Percentiles rank a stretch among this genome's conserved stretches.
These are phyloP conservation scores for Dicrostonyx torquatus DNA, from an alignment of 2,797 vertebrate genomes.

Conservation along the genomic window DNA sequence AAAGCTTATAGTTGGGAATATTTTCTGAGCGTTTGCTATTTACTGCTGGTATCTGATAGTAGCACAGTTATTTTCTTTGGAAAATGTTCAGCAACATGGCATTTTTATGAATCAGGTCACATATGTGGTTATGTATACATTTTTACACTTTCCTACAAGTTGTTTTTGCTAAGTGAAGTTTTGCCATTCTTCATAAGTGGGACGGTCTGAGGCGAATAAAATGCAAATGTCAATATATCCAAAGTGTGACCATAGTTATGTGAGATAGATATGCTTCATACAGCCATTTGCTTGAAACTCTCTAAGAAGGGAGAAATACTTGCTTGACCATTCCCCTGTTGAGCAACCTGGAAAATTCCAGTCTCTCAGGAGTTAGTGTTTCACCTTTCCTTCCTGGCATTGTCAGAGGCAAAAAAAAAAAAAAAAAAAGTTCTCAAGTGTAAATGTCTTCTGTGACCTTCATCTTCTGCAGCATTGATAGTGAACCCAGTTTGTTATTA, in stretches of 20 bases:
- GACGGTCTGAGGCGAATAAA: neutral
- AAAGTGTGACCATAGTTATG: neutral
- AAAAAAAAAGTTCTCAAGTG: neutral
- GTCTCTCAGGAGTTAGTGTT: constrained; percentile 72
- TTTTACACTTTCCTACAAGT: constrained; percentile 13
- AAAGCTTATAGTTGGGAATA: constrained; percentile 29
- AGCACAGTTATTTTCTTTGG: constrained; percentile 51
- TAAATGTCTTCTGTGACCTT: constrained; percentile 70
- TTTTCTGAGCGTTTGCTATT: constrained; percentile 52
- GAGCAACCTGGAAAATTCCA: constrained; percentile 85
- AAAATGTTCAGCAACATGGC: constrained; percentile 41
- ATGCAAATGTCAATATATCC: neutral
- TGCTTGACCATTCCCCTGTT: constrained; percentile 71
- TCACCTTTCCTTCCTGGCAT: constrained; percentile 70
- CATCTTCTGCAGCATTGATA: constrained; percentile 80
- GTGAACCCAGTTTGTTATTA: constrained; percentile 67
- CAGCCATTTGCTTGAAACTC: neutral
- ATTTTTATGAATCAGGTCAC: constrained; percentile 43
- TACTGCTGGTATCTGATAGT: constrained; percentile 37
- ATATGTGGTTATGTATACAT: neutral
- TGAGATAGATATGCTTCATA: neutral
- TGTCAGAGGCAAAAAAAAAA: constrained; percentile 60
- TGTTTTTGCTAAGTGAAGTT: constrained; percentile 27
- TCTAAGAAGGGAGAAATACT: constrained; percentile 48
- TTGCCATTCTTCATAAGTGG: neutral